A percentile compares a stretch with the other conserved stretches of the same genome.
Conservation (phyloP, 2,888 invertebrate genomes). For the Nomada hirtipes region DNA sequence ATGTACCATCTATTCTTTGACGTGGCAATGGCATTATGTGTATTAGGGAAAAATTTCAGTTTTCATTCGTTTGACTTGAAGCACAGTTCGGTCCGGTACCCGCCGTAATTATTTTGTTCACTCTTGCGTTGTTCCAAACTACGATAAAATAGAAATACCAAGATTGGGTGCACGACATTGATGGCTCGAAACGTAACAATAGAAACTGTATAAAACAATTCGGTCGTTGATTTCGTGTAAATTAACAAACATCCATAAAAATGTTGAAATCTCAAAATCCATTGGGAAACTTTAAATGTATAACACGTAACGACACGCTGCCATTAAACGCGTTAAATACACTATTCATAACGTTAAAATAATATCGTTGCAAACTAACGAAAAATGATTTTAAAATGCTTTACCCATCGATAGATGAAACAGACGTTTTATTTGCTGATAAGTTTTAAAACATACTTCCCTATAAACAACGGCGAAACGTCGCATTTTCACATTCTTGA, state of each 20-base stretch:
- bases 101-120: neutral
- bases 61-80: slow-evolving; percentile 8
- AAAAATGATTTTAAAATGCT: neutral
- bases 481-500: neutral
- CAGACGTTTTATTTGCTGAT: too few species aligned
- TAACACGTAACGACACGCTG: neutral
- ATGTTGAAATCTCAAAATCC: neutral
- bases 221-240: neutral
- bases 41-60: neutral
- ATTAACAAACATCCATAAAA: neutral
- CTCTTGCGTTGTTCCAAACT: neutral
- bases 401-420: neutral
- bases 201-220: neutral
- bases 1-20: slow-evolving; percentile 34
- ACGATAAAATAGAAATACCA: neutral
- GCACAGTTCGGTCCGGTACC: neutral
- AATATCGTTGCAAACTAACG: neutral
- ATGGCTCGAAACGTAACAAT: neutral
- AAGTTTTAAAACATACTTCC: neutral
- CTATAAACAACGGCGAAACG: neutral
- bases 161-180: slow-evolving; percentile 4
- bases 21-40: neutral
- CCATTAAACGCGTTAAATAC: neutral
- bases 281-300: neutral
- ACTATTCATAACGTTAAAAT: neutral